Percentiles rank a stretch among this genome's conserved stretches.
Evolutionary conservation across 2,113 vertebrate genomes (phyloP).

Genomic region (Esox niger): DNA sequence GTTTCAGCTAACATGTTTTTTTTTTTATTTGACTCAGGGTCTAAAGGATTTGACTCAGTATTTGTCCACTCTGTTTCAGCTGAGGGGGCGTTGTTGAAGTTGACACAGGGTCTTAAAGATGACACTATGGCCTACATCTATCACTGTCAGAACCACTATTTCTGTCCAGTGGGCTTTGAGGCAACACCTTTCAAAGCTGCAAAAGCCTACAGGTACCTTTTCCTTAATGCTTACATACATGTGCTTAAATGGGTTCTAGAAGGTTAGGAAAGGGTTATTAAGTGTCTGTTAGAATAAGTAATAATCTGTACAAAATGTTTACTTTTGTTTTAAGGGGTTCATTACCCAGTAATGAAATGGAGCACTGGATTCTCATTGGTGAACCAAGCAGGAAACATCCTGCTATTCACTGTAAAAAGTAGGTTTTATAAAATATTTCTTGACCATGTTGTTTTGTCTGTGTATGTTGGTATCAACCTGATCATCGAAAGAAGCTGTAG

Average conservation of each 20-base stretch:
- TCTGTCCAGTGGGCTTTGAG: constrained; percentile 97
- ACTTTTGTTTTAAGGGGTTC: constrained; percentile 74
- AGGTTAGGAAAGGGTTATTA: too few species aligned
- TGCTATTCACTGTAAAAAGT: constrained; percentile 99
- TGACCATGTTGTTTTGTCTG: fast-evolving
- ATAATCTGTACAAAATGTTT: not conserved
- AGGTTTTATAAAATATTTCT: constrained; percentile 6
- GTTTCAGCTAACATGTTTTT: too few species aligned
- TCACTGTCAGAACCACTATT: constrained; percentile 99
- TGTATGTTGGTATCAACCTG: too few species aligned
- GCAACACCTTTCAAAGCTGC: constrained; percentile 91
- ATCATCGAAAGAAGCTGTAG: too few species aligned
- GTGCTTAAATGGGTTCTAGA: too few species aligned
- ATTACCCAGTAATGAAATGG: constrained; percentile 84
- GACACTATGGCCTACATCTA: constrained; percentile 96
- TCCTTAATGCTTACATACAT: too few species aligned
- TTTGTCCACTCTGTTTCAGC: constrained; percentile 68
- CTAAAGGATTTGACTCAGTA: not conserved
- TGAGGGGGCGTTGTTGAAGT: constrained; percentile 86
- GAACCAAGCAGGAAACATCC: constrained; percentile 97
- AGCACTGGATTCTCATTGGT: constrained; percentile 97
- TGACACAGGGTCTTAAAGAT: constrained; percentile 89
- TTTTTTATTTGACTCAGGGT: too few species aligned
- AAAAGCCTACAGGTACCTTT: constrained; percentile 87
- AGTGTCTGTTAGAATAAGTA: too few species aligned